Evolutionary conservation across 2,797 vertebrate species (phyloP).

Genomic region (Okamejei kenojei): DNA sequence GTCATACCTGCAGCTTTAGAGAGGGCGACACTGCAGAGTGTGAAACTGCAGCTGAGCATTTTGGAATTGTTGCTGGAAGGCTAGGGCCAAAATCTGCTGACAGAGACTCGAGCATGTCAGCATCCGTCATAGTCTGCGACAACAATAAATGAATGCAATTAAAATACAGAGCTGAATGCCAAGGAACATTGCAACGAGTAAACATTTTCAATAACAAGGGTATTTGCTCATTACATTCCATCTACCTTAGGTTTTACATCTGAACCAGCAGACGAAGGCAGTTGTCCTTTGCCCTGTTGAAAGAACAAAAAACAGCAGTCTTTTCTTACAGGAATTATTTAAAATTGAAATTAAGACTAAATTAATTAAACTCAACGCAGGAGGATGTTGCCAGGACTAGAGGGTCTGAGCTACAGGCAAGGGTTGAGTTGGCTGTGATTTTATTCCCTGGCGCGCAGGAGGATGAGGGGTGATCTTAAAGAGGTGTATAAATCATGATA

Average conservation of each 20-base stretch:
- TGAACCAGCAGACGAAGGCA: background rate
- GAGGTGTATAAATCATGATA: too few relatives aligned
- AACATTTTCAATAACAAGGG: too few relatives aligned
- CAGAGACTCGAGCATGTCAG: conserved; percentile 54
- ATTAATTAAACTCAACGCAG: background rate
- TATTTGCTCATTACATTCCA: too few relatives aligned
- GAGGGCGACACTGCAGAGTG: conserved; percentile 39
- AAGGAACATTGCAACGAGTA: too few relatives aligned
- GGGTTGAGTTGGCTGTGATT: too few relatives aligned
- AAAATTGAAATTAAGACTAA: background rate
- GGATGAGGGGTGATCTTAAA: too few relatives aligned
- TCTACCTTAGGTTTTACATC: too few relatives aligned
- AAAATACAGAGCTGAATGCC: too few relatives aligned
- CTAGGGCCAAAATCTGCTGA: conserved; percentile 53
- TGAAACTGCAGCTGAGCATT: conserved; percentile 40
- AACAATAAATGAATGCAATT: conserved; percentile 17
- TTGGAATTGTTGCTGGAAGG: background rate
- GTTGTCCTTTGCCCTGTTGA: background rate
- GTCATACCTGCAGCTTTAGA: background rate
- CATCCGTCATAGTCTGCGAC: conserved; percentile 55
- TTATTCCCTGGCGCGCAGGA: too few relatives aligned
- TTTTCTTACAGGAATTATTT: background rate
- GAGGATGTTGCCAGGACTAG: too few relatives aligned
- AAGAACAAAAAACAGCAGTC: background rate
- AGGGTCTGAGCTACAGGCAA: too few relatives aligned